A percentile compares a stretch with the other conserved stretches of the same genome.
Conservation (phyloP, 2,113 vertebrate species). For the Lates calcarifer region DNA sequence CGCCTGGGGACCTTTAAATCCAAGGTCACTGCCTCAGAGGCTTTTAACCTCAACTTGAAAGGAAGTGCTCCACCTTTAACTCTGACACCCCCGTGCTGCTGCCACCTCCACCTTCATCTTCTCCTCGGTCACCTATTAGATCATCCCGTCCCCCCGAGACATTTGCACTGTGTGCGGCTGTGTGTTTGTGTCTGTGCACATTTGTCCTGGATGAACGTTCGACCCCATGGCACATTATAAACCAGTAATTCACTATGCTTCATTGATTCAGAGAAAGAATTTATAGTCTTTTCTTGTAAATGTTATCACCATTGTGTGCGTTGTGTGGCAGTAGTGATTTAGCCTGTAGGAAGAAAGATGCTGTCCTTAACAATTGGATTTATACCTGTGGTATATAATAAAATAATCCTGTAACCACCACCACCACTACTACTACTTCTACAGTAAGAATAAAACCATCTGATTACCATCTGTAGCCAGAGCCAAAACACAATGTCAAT, state of each 20-base stretch:
- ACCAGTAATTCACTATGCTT: neutral
- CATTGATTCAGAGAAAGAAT: neutral
- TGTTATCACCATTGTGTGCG: neutral
- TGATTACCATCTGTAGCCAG: no score
- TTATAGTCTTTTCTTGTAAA: constrained; percentile 6
- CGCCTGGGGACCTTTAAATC: constrained; percentile 27
- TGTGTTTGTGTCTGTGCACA: constrained; percentile 5
- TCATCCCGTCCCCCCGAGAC: constrained; percentile 31
- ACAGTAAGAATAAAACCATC: neutral
- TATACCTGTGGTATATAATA: neutral
- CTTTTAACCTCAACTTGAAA: constrained; percentile 57
- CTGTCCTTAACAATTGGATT: neutral
- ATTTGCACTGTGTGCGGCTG: neutral
- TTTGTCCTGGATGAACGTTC: neutral
- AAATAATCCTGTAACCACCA: neutral
- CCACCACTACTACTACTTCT: neutral
- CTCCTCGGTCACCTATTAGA: constrained; percentile 25
- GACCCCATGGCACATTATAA: neutral
- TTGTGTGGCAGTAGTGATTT: neutral
- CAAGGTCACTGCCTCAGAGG: constrained; percentile 62
- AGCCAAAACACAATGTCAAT: neutral
- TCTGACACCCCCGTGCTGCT: neutral
- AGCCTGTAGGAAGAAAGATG: constrained; percentile 2
- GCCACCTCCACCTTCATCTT: neutral
- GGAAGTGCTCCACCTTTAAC: constrained; percentile 48